Base-by-base conservation (phyloP, 1,140 invertebrate genomes). In the Charaxes varanes region DNA sequence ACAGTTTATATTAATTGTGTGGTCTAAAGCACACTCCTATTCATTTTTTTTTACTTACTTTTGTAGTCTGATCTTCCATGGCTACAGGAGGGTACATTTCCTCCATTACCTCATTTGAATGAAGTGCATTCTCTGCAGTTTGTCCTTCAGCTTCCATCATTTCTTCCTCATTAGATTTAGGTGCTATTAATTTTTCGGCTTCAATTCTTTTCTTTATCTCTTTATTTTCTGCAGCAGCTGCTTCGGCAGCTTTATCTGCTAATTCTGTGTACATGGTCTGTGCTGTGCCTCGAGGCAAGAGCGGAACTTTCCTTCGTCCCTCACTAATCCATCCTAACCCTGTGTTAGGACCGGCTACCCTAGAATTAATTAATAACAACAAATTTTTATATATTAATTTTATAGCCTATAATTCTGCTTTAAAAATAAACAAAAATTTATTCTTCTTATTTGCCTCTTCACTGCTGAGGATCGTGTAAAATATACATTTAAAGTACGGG, bases 261-360 rank as follows among this genome's bases (percentile, higher is more conserved):
- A 95, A 88, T 12, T 90, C 90, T 52, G 93, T 93, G 62, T 94
- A 94, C 8, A 91, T 90, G 2, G 93, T 95, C 60, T 94, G 92
- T 15, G 94, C 91, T 38, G 92, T 89, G 10, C 93, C 87, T 47
- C 95, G 86, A 3, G 93, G 92, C 74, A 96, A 86, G 18, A 96
- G 78, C 6, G 94, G 94, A 48, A 96, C 89, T 24, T 90, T 78
- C 58, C 94, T 87, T 15, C 94, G 84, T 12, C 94, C 95, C 85
- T 97, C 95, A 45, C 92, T 89, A 40, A 91, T 88, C 95, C 95
- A 97, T 79, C 93, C 93, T 57, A 91, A 88, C 30, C 88, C 88
- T 45, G 90, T 92, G 68, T 93, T 93, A 38, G 92, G 89, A 6
- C 94, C 94, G 68, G 88, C 88, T 67, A 95, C 87, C 64, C 94